Percentiles rank a stretch among this genome's conserved stretches.
Conservation (phyloP, 2,113 vertebrate species). For the Esox niger region DNA sequence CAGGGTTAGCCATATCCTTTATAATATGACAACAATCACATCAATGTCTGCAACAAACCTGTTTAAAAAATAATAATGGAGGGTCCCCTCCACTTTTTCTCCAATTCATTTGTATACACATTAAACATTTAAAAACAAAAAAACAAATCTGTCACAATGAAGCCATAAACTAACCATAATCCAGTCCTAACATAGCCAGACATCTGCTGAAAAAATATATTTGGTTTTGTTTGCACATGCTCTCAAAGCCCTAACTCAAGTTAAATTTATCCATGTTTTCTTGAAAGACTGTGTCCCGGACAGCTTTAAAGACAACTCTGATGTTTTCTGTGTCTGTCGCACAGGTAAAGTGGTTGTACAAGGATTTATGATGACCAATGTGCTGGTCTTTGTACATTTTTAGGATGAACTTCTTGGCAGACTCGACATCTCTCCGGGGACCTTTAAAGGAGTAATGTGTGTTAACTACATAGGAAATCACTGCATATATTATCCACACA, state of each 20-base stretch:
- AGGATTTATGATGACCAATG: conserved; percentile 66
- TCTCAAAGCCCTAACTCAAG: conserved; percentile 3
- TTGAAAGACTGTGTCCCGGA: conserved; percentile 79
- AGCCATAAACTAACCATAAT: too few relatives aligned
- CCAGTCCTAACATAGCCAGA: too few relatives aligned
- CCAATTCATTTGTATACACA: too few relatives aligned
- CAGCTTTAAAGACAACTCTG: conserved; percentile 75
- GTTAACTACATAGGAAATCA: neutral
- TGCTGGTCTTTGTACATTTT: conserved; percentile 76
- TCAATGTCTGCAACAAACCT: too few relatives aligned
- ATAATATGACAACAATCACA: too few relatives aligned
- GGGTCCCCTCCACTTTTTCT: too few relatives aligned
- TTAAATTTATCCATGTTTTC: conserved; percentile 71
- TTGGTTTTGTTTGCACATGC: too few relatives aligned
- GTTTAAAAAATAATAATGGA: too few relatives aligned
- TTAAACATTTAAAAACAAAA: too few relatives aligned
- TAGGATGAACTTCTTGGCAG: conserved; percentile 80
- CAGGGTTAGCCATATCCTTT: too few relatives aligned
- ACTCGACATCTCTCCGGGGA: conserved; percentile 67
- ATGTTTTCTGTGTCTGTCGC: conserved; percentile 87
- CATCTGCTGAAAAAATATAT: too few relatives aligned
- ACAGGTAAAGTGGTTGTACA: conserved; percentile 84
- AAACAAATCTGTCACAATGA: too few relatives aligned
- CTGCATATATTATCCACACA: neutral
- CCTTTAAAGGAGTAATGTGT: conserved; percentile 57